Evolutionary conservation across 2,888 invertebrate species (phyloP).

Genomic region (Rhingia campestris): DNA sequence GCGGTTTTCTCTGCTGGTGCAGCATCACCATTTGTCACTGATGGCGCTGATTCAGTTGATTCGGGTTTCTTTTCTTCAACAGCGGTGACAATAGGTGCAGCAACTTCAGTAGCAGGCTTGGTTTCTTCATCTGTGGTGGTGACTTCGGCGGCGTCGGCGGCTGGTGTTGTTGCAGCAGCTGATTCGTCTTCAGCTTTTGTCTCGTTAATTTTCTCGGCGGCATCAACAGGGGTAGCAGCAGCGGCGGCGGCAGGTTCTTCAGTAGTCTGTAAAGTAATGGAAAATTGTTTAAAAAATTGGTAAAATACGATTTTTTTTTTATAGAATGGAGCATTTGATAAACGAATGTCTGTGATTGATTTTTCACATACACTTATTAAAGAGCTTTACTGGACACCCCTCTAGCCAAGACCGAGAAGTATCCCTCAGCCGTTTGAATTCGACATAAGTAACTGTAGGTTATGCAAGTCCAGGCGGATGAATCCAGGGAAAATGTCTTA

Average conservation of each 20-base stretch:
- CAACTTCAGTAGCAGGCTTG: constrained; percentile 47
- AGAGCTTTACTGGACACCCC: too few species aligned
- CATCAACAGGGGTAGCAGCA: constrained; percentile 53
- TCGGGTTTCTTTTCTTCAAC: constrained; percentile 36
- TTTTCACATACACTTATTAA: too few species aligned
- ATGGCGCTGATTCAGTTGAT: constrained; percentile 84
- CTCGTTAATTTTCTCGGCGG: constrained; percentile 77
- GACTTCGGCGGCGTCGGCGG: not conserved
- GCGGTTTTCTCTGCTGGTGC: constrained; percentile 48
- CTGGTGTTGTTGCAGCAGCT: constrained; percentile 49
- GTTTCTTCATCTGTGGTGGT: constrained; percentile 52
- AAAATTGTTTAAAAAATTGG: not conserved
- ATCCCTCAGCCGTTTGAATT: too few species aligned
- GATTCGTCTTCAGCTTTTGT: constrained; percentile 67
- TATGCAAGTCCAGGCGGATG: too few species aligned
- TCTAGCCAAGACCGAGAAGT: too few species aligned
- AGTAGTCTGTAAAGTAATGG: constrained; percentile 51
- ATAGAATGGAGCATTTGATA: too few species aligned
- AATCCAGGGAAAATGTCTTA: too few species aligned
- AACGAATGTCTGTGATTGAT: too few species aligned
- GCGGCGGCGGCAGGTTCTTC: constrained; percentile 75
- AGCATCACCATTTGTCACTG: constrained; percentile 80
- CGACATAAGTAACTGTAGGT: too few species aligned
- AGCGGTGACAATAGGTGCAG: constrained; percentile 15
- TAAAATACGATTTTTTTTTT: too few species aligned